Percentiles rank a stretch among this genome's conserved stretches.
Conservation (phyloP, 64 coral and sea anemone species). For the Montipora sp. region DNA sequence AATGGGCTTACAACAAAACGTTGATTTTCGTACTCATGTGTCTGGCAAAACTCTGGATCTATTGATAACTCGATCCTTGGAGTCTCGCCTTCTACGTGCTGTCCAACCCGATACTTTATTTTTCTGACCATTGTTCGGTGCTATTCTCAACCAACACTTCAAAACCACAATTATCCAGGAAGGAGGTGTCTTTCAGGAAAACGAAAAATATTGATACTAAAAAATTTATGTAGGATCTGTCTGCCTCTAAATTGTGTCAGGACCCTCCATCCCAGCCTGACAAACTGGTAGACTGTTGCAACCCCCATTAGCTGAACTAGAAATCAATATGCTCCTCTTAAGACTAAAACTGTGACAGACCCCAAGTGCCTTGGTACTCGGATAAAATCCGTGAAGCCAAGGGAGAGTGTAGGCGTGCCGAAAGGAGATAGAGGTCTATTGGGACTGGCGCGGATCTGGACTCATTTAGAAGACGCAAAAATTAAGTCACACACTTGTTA, state of each 20-base stretch:
- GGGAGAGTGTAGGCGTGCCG: too few species aligned
- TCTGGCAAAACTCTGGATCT: constrained; percentile 54
- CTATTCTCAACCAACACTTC: not conserved
- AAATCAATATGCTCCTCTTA: too few species aligned
- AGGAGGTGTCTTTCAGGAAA: constrained; percentile 53
- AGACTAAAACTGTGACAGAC: too few species aligned
- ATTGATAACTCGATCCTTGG: constrained; percentile 20
- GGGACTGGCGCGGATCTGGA: too few species aligned
- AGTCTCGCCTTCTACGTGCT: not conserved
- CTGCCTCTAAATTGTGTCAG: constrained; percentile 36
- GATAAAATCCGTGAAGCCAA: too few species aligned
- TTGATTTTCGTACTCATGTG: constrained; percentile 54
- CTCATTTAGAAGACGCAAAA: too few species aligned
- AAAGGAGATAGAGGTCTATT: too few species aligned
- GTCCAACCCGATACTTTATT: not conserved
- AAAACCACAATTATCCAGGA: not conserved
- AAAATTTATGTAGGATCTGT: constrained; percentile 12
- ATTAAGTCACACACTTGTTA: too few species aligned
- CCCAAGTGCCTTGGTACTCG: too few species aligned
- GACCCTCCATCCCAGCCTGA: constrained; percentile 27
- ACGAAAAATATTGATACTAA: constrained; percentile 35
- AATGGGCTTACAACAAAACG: constrained; percentile 44
- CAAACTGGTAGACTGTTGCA: not conserved
- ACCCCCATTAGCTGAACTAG: too few species aligned
- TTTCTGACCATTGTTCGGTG: constrained; percentile 29